Conservation (phyloP, 1,140 invertebrate genomes). For the Aphelenchoides avenae region DNA sequence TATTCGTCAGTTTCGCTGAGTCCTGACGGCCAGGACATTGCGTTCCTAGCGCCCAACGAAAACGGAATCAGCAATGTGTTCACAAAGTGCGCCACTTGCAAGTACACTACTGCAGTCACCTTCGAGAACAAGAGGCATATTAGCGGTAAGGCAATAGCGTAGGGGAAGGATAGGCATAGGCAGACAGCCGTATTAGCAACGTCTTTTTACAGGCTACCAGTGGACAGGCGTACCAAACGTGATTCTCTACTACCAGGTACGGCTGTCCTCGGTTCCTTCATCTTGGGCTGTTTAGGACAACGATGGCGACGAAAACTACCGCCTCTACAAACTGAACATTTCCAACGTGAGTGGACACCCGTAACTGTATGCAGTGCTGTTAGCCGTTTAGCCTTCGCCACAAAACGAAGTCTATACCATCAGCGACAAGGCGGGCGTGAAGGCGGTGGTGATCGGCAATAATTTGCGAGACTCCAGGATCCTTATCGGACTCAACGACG, state of each 20-base stretch:
- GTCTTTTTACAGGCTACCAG: conserved; percentile 38
- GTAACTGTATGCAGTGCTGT: neutral
- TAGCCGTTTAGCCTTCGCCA: conserved; percentile 39
- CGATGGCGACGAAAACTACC: conserved; percentile 45
- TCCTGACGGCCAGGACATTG: conserved; percentile 36
- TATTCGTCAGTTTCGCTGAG: conserved; percentile 41
- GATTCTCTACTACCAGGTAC: conserved; percentile 38
- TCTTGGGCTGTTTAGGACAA: too few species aligned
- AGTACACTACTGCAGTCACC: conserved; percentile 40
- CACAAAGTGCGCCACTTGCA: conserved; percentile 40
- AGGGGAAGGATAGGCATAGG: too few species aligned
- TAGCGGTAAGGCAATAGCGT: conserved; percentile 22
- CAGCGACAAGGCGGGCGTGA: conserved; percentile 40
- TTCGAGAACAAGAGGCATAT: conserved; percentile 46
- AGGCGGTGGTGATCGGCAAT: conserved; percentile 44
- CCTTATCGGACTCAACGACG: conserved; percentile 44
- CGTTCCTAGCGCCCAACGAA: conserved; percentile 46
- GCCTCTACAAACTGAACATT: conserved; percentile 44
- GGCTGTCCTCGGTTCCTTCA: too few species aligned
- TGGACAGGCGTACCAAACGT: conserved; percentile 47
- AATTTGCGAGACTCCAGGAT: conserved; percentile 33
- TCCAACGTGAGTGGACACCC: conserved; percentile 23
- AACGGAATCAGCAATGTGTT: conserved; percentile 45
- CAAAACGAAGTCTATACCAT: conserved; percentile 40
- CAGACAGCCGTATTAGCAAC: conserved; percentile 1